Conservation (phyloP, 2,888 invertebrate species). For the Anoplius nigerrimus region DNA sequence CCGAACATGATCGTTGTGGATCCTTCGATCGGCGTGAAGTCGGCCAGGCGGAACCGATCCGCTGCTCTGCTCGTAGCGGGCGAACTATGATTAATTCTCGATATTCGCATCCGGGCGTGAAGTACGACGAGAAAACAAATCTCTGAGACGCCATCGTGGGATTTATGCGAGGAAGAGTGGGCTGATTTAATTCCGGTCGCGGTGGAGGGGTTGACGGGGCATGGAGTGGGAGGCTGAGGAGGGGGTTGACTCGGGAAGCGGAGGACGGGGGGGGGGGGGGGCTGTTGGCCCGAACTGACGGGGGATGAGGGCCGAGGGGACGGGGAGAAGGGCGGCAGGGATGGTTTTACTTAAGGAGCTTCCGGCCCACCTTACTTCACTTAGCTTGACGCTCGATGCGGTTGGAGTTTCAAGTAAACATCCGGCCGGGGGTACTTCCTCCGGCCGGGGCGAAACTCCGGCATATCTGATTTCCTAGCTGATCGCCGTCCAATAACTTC, state of each 20-base stretch:
- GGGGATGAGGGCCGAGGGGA: background rate
- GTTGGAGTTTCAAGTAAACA: slow-evolving; percentile 62
- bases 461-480: slow-evolving; percentile 60
- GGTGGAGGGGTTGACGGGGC: background rate
- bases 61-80: background rate
- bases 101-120: slow-evolving; percentile 46
- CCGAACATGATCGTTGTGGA: too few species aligned
- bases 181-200: slow-evolving; percentile 42
- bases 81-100: slow-evolving; percentile 40
- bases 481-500: slow-evolving; percentile 55
- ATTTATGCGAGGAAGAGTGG: slow-evolving; percentile 45
- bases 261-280: too few species aligned
- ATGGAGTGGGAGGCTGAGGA: background rate
- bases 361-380: slow-evolving; percentile 59
- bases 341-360: slow-evolving; percentile 61
- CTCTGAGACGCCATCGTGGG: slow-evolving; percentile 38
- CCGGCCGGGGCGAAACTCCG: slow-evolving; percentile 46
- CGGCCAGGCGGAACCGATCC: slow-evolving; percentile 20
- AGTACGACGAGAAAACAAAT: slow-evolving; percentile 50
- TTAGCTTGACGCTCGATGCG: slow-evolving; percentile 52
- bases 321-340: slow-evolving; percentile 32
- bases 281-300: background rate
- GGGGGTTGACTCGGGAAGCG: background rate
- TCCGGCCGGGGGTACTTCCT: slow-evolving; percentile 55
- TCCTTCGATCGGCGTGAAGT: too few species aligned